phyloP scores from a whole-genome alignment of 2,113 vertebrate species.

The Ondatra zibethicus region DNA sequence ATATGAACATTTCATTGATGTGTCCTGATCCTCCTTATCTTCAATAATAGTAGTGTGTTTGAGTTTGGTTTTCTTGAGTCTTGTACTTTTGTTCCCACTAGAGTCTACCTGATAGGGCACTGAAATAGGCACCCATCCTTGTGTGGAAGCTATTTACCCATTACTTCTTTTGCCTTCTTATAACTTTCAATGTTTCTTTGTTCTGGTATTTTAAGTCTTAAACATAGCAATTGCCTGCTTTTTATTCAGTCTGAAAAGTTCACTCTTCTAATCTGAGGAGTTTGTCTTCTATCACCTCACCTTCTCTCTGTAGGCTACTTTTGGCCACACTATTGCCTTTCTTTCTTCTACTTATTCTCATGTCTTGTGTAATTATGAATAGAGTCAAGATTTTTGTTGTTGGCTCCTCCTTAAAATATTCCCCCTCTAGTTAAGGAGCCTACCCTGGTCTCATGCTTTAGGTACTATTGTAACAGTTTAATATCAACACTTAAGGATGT shows the following conservation, averaged over 20 bases:
- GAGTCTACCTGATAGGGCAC: background rate
- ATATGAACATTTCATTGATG: background rate
- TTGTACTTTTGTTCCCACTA: background rate
- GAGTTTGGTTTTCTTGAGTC: background rate
- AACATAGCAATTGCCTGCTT: background rate
- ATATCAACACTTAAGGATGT: background rate
- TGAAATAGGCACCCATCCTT: background rate
- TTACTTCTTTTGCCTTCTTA: background rate
- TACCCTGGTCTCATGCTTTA: background rate
- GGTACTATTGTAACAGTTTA: constrained; percentile 5
- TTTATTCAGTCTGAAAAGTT: constrained; percentile 10
- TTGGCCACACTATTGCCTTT: background rate
- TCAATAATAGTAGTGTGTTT: background rate
- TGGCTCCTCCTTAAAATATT: background rate
- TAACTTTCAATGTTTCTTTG: background rate
- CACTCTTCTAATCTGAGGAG: background rate
- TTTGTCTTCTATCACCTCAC: background rate
- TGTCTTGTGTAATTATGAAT: background rate
- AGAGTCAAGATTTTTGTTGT: background rate
- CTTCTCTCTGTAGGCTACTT: background rate
- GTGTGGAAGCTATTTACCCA: background rate
- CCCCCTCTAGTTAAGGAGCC: background rate
- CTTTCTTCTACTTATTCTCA: background rate
- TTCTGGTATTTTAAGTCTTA: background rate
- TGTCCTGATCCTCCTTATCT: background rate